phyloP scores from a whole-genome alignment of 35 echinoderm and acorn worm genomes.

The Apostichopus japonicus region DNA sequence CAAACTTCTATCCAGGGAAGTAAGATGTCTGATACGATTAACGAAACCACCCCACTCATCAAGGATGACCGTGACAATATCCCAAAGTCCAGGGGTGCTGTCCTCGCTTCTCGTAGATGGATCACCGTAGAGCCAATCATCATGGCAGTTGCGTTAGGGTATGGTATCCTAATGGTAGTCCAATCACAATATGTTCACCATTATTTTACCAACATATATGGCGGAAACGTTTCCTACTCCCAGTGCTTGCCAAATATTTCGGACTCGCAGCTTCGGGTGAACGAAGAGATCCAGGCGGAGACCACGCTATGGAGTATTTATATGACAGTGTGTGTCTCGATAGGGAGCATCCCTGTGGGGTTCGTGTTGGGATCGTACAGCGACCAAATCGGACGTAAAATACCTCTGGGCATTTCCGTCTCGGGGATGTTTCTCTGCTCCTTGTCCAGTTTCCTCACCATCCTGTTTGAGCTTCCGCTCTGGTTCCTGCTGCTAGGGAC shows the following conservation, averaged over 20 bases:
- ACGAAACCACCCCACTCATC: not conserved
- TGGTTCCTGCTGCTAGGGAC: conserved; percentile 20
- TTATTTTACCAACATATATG: not conserved
- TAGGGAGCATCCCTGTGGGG: conserved; percentile 28
- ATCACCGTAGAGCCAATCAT: conserved; percentile 65
- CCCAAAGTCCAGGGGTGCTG: not conserved
- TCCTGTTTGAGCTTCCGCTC: conserved; percentile 40
- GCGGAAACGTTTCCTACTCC: not conserved
- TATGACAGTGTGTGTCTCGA: not conserved
- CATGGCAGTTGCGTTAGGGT: conserved; percentile 16
- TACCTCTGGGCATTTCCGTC: not conserved
- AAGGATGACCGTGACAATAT: not conserved
- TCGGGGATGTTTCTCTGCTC: conserved; percentile 27
- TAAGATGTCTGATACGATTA: too few species aligned
- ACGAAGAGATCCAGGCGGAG: conserved; percentile 39
- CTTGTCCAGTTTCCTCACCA: conserved; percentile 2
- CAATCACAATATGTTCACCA: conserved; percentile 50
- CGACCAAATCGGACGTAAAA: conserved; percentile 54
- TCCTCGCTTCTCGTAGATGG: conserved; percentile 26
- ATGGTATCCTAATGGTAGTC: conserved; percentile 47
- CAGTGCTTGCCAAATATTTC: conserved; percentile 27
- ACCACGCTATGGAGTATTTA: conserved; percentile 21
- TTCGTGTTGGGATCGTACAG: conserved; percentile 33
- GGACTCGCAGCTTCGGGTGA: not conserved
- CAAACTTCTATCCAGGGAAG: too few species aligned